Evolutionary conservation across 1,140 invertebrate species (phyloP), one percentile per base, ranked within the genome.

Genomic region (Neodiprion virginianus): DNA sequence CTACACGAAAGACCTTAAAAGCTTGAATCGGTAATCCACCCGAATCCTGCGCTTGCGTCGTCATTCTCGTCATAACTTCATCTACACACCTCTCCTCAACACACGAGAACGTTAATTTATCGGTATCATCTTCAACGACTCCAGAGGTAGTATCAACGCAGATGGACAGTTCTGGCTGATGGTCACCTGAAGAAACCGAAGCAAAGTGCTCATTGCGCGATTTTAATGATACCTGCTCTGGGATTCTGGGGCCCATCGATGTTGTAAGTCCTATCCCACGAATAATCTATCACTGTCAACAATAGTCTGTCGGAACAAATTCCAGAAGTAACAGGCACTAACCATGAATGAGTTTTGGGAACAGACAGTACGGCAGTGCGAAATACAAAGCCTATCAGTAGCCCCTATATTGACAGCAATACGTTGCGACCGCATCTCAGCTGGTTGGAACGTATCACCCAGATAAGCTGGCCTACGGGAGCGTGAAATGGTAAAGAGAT

Each of bases 31-130:
- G 28, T 21, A 68, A 17, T 1, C 67, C 67, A 3, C 17, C 67
- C 28, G 2, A 17, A 10, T 17, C 67, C n/a, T 17, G 28, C 17
- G 67, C 67, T 21, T 21, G 67, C 67, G 67, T 68, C n/a, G 28
- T 40, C n/a, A 68, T 68, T 68, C 67, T 68, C n/a, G 67, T 21
- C 67, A 21, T 68, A 9, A 17, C 67, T 11, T 68, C 17, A 68
- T 68, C 67, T 40, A 68, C 67, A 21, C 17, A 21, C 67, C 17
- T 68, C n/a, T 9, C n/a, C 9, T 68, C 67, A 1, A 68, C 67
- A 68, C 28, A 11, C 67, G 67, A 68, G 67, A 68, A 68, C 17
- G 1, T 21, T 9, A 68, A 68, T 21, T 68, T 9, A 11, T 14
- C 28, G 1, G 67, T 17, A 21, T 68, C 67, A 21, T 10, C 67